Conservation (phyloP, 2,888 invertebrate genomes). For the Morpho achilles region DNA sequence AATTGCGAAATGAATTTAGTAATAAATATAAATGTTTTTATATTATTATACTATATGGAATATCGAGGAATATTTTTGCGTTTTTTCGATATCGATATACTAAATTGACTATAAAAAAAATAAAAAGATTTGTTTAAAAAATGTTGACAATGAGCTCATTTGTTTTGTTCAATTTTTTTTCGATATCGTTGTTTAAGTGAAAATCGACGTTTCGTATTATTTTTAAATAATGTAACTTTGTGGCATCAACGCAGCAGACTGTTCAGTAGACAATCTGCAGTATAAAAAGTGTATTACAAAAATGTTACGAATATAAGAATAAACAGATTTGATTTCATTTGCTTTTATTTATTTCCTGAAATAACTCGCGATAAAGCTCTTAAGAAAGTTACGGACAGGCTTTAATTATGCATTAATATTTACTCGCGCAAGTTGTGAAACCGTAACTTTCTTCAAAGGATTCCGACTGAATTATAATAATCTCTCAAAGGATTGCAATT, state of each 20-base stretch:
- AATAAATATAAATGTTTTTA: too few relatives aligned
- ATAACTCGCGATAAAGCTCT: not conserved
- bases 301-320: too few relatives aligned
- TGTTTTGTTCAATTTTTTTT: not conserved
- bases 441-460: conserved; percentile 59
- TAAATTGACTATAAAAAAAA: too few relatives aligned
- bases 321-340: too few relatives aligned
- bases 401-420: conserved; percentile 30
- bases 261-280: too few relatives aligned
- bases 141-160: not conserved
- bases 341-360: too few relatives aligned
- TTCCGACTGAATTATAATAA: conserved; percentile 71
- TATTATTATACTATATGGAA: too few relatives aligned
- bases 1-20: not conserved
- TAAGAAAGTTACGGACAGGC: conserved; percentile 12
- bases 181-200: not conserved
- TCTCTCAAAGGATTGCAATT: conserved; percentile 63
- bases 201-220: not conserved
- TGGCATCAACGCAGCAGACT: too few relatives aligned
- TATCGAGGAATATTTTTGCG: too few relatives aligned
- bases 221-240: too few relatives aligned
- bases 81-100: too few relatives aligned
- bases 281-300: too few relatives aligned
- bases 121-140: not conserved
- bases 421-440: conserved; percentile 55